Evolutionary conservation across 2,113 vertebrate genomes (phyloP), one percentile per base, ranked within the genome.

Genomic region (Albula glossodonta): DNA sequence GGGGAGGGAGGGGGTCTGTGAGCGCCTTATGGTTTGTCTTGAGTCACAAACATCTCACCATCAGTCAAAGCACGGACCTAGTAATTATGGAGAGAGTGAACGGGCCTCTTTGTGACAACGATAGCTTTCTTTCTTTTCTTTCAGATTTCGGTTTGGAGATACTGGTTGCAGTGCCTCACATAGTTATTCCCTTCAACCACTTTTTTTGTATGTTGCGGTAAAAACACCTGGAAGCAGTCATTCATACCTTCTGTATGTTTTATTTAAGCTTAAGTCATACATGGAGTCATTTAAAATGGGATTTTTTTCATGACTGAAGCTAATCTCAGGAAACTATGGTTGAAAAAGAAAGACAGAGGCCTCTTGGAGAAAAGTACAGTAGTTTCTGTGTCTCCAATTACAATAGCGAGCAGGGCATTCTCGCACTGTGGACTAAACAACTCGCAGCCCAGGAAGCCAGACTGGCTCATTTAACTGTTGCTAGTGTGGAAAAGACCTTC

Each of bases 41-140:
- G 49, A 48, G 31, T 51, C 82, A 63, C 49, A 66, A 51, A 51
- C 60, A 81, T 81, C 84, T 85, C 22, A 5, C 56, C 56, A 51
- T 56, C 77, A 80, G 48, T 84, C 13, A 83, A 63, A 78, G 83
- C 70, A n/a, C 6, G 19, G 84, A 80, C 77, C 78, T 53, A 63
- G 56, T 79, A 84, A 87, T 87, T 66, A 87, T 50, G 6, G 25
- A 85, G 31, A 74, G 49, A 63, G 80, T 25, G 49, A 50, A 86
- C 22, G 49, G 80, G 48, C 53, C 25, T 63, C 57, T 66, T 60
- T 60, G 60, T 12, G n/a, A 63, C 19, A 80, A 9, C 19, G 79
- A 81, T 41, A 81, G n/a, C 6, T 19, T 60, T 12, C 3, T 11
- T 7, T n/a, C n/a, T 51, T 50, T 53, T 12, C 49, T 31, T 79